A percentile compares a stretch with the other conserved stretches of the same genome.
Evolutionary conservation across 35 echinoderm and acorn worm species (phyloP).

Genomic region (Hemicentrotus pulcherrimus): DNA sequence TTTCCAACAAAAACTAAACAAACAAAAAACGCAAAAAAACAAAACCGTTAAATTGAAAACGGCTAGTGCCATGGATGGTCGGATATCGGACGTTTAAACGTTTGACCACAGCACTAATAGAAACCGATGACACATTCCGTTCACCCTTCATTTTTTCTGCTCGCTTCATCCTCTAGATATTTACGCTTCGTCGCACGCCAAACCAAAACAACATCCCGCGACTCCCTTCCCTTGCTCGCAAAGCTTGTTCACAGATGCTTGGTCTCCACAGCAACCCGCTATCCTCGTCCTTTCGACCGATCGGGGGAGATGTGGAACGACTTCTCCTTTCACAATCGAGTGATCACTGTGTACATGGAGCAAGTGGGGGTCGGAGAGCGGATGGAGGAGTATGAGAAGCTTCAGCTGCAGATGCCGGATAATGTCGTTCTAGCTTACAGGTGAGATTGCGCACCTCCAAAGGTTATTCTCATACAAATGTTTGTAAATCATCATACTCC

Average conservation of each 20-base stretch:
- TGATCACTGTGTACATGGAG: background rate
- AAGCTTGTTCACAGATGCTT: constrained; percentile 6
- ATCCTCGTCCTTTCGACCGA: background rate
- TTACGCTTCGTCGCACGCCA: background rate
- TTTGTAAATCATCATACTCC: too few species aligned
- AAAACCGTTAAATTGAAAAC: too few species aligned
- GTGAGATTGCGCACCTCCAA: background rate
- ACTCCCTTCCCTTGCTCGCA: background rate
- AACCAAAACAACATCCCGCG: background rate
- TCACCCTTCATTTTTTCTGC: too few species aligned
- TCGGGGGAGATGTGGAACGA: constrained; percentile 28
- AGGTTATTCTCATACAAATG: background rate
- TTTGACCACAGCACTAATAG: too few species aligned
- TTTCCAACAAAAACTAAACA: too few species aligned
- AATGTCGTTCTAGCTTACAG: constrained; percentile 29
- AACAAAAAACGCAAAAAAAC: too few species aligned
- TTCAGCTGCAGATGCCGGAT: constrained; percentile 39
- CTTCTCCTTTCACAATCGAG: constrained; percentile 43
- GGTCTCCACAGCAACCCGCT: background rate
- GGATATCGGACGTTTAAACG: too few species aligned
- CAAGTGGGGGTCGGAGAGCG: background rate
- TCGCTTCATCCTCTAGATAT: background rate
- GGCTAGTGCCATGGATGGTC: too few species aligned
- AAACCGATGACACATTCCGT: too few species aligned
- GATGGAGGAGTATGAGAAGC: constrained; percentile 20